A percentile compares a stretch with the other conserved stretches of the same genome.
phyloP scores from a whole-genome alignment of 1,140 invertebrate species.

The Penaeus chinensis region DNA sequence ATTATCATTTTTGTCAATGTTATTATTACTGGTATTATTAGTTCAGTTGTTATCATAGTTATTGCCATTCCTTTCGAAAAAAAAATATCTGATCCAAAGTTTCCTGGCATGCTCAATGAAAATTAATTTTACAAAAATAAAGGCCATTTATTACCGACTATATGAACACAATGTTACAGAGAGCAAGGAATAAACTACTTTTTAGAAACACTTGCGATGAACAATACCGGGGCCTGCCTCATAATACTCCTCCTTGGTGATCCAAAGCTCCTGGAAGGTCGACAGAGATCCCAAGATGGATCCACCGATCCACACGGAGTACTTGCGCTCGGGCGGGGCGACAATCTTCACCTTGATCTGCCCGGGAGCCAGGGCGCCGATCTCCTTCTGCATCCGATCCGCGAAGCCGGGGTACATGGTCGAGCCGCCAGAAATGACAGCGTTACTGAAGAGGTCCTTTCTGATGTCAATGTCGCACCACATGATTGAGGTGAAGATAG shows the following conservation, averaged over 20 bases:
- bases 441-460: conserved; percentile 86
- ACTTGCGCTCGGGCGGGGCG: conserved; percentile 83
- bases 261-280: conserved; percentile 78
- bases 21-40: too few relatives aligned
- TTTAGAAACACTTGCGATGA: conserved; percentile 66
- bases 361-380: conserved; percentile 84
- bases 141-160: too few relatives aligned
- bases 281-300: conserved; percentile 75
- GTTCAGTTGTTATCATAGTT: too few relatives aligned
- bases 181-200: neutral
- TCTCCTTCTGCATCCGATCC: conserved; percentile 76
- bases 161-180: neutral
- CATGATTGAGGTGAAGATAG: conserved; percentile 78
- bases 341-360: conserved; percentile 95
- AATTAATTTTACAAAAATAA: too few relatives aligned
- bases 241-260: conserved; percentile 70
- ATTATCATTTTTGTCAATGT: too few relatives aligned
- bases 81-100: too few relatives aligned
- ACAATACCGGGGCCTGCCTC: conserved; percentile 57
- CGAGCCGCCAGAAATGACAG: conserved; percentile 75
- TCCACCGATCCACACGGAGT: conserved; percentile 75
- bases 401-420: conserved; percentile 76
- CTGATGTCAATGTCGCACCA: conserved; percentile 72
- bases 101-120: too few relatives aligned
- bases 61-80: too few relatives aligned